These are phyloP conservation scores for Oncorhynchus kisutch DNA, from an alignment of 2,113 vertebrate species.

Conservation along the genomic window DNA sequence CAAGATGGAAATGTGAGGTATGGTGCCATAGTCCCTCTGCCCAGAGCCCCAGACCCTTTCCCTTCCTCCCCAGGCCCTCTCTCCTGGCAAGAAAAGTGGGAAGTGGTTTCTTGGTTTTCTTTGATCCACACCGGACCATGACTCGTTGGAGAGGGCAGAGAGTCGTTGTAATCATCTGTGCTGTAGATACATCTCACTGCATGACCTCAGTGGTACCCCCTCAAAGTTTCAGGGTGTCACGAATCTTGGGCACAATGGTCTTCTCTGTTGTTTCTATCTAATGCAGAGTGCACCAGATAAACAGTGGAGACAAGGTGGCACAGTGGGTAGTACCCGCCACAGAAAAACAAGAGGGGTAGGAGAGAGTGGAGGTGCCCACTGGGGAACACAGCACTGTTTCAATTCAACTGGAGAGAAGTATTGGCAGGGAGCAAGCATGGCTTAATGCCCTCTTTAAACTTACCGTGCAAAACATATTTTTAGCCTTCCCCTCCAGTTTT, in stretches of 20 bases:
- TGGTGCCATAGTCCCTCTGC: conserved; percentile 20
- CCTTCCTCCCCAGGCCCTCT: conserved; percentile 41
- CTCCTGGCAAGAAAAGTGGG: conserved; percentile 58
- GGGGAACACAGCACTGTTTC: conserved; percentile 52
- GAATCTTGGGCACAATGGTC: conserved; percentile 60
- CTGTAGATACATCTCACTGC: conserved; percentile 58
- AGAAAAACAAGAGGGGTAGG: conserved; percentile 41
- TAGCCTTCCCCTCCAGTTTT: conserved; percentile 53
- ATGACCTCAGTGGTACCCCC: conserved; percentile 61
- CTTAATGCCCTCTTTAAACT: conserved; percentile 37
- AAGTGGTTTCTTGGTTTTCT: conserved; percentile 60
- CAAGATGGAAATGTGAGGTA: conserved; percentile 50
- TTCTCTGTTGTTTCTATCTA: conserved; percentile 71
- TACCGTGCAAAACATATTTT: conserved; percentile 48
- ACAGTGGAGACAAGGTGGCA: conserved; percentile 54
- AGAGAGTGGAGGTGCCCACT: conserved; percentile 45
- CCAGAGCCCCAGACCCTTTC: conserved; percentile 57
- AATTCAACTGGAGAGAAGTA: conserved; percentile 50
- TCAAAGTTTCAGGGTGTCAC: conserved; percentile 45
- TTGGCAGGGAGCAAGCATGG: conserved; percentile 39
- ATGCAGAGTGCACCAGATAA: conserved; percentile 73
- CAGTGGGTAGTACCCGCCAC: conserved; percentile 18
- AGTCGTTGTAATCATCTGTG: conserved; percentile 61
- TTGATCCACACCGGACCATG: conserved; percentile 59
- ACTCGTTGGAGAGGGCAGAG: conserved; percentile 53